Base-by-base conservation (phyloP, 1,140 invertebrate species). In the Lepidurus arcticus region DNA sequence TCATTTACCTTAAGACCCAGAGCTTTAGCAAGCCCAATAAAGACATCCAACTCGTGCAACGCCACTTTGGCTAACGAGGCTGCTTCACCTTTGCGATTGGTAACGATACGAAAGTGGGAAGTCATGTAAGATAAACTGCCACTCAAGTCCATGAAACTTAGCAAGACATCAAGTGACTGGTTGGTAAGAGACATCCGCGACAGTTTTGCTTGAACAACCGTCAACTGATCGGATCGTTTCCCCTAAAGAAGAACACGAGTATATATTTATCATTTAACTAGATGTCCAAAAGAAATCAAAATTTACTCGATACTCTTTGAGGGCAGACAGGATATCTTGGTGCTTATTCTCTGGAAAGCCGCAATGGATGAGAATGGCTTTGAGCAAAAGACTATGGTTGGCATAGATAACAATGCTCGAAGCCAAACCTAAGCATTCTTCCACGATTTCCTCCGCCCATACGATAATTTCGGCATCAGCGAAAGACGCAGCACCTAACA, bases 391-490 rank as follows among this genome's bases (percentile, higher is more conserved):
- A 0, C 91, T 91, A 83, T 98, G 96, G 84, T 96, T 97, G 21
- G 98, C 26, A 26, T 80, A 43, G 11, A 80, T 45, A 11, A 43
- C 45, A 34, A 80, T 65, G 5, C 1, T 47, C 9, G 43, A 21
- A 2, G 26, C 73, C 16, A 44, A 45, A 24, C n/a, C 26, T 43
- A 74, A 43, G 9, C 73, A 43, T 8, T 43, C 88, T 82, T 92
- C 89, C 77, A 89, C 89, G 47, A 93, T 88, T 11, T 95, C 89
- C 85, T 96, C 92, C 85, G 90, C 90, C 0, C 91, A 88, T 42
- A 88, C 89, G n/a, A 96, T 85, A 0, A 97, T 83, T 84, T 98
- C 95, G 3, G 93, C 94, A 85, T 97, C 95, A 16, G 92, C 88
- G 83, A 96, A 88, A 9, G 92, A 85, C 80, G 90, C 90, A 34